Conservation (phyloP, 2,797 vertebrate species). For the Acrossocheilus wenchowensis region DNA sequence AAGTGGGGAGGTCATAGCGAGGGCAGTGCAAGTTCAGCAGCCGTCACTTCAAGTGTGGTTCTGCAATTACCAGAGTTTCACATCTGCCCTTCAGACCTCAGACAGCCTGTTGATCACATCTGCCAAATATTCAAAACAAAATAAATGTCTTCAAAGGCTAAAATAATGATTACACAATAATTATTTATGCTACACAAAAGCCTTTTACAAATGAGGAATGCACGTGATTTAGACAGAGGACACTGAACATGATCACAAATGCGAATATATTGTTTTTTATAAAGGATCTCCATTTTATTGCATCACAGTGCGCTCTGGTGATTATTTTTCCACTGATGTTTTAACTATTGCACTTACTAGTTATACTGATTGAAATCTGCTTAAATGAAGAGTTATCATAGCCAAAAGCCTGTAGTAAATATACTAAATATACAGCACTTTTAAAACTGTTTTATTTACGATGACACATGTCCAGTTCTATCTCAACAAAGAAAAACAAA, state of each 20-base stretch:
- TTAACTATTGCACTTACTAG: not conserved
- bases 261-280: not conserved
- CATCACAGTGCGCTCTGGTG: not conserved
- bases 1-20: slow-evolving; percentile 22
- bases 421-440: not conserved
- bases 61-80: slow-evolving; percentile 40
- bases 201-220: not conserved
- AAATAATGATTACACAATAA: not conserved
- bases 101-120: slow-evolving; percentile 11
- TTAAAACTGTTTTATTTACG: too few relatives aligned
- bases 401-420: not conserved
- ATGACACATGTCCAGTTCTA: not conserved
- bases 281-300: not conserved
- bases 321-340: not conserved
- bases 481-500: not conserved
- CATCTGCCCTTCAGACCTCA: slow-evolving; percentile 43
- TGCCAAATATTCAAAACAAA: slow-evolving; percentile 28
- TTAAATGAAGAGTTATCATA: not conserved
- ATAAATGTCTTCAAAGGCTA: not conserved
- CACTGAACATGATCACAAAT: not conserved
- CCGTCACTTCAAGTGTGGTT: slow-evolving; percentile 29
- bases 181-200: not conserved
- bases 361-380: not conserved
- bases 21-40: slow-evolving; percentile 35
- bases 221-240: not conserved